A percentile compares a stretch with the other conserved stretches of the same genome.
These are phyloP conservation scores for Erethizon dorsatum DNA, from an alignment of 2,797 vertebrate species.

Conservation along the genomic window DNA sequence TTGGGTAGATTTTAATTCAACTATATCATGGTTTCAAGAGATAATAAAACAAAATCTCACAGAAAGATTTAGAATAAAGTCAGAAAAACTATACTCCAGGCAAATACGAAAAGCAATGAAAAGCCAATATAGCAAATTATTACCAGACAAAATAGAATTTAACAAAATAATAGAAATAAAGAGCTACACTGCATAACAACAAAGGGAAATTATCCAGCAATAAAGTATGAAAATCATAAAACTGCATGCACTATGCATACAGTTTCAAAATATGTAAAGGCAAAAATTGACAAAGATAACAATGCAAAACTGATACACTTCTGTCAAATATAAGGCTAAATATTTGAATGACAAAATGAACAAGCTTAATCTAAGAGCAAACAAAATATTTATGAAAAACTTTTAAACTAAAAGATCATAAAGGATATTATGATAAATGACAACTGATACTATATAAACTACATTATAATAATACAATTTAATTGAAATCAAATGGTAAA, in stretches of 20 bases:
- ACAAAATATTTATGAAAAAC: slow-evolving; percentile 35
- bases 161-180: slow-evolving; percentile 74
- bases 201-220: slow-evolving; percentile 63
- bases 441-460: neutral
- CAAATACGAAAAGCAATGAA: slow-evolving; percentile 72
- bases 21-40: slow-evolving; percentile 25
- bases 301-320: slow-evolving; percentile 1
- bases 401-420: neutral
- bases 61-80: slow-evolving; percentile 62
- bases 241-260: neutral
- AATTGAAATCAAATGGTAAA: slow-evolving; percentile 37
- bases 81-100: slow-evolving; percentile 38
- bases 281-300: neutral
- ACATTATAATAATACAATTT: neutral
- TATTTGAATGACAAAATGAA: slow-evolving; percentile 59
- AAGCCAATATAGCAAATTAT: slow-evolving; percentile 70
- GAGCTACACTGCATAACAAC: neutral
- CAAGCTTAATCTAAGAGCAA: slow-evolving; percentile 45
- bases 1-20: slow-evolving; percentile 58
- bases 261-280: slow-evolving; percentile 38
- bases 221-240: slow-evolving; percentile 54
- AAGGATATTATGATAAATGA: slow-evolving; percentile 13
- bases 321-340: slow-evolving; percentile 33
- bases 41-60: slow-evolving; percentile 48
- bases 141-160: slow-evolving; percentile 69